Evolutionary conservation across 2,888 invertebrate genomes (phyloP).

Genomic region (Mantis religiosa): DNA sequence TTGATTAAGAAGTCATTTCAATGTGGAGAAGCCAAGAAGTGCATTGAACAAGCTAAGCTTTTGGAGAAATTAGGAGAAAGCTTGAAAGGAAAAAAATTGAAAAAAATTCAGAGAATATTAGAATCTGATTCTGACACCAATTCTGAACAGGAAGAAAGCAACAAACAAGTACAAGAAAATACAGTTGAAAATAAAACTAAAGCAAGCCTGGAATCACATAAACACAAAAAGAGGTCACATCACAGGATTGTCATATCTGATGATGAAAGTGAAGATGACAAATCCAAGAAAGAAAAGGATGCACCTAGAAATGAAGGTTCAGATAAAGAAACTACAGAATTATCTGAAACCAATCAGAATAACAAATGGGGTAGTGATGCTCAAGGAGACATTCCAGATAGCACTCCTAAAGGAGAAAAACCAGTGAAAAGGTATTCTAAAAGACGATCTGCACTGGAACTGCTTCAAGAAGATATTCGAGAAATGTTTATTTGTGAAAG

Average conservation of each 20-base stretch:
- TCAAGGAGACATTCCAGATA: background rate
- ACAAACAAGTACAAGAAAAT: background rate
- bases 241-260: constrained; percentile 39
- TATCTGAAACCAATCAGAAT: background rate
- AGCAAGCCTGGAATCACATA: background rate
- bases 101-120: constrained; percentile 55
- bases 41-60: constrained; percentile 48
- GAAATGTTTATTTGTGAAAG: constrained; percentile 66
- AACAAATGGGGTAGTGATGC: background rate
- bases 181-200: background rate
- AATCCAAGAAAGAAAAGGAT: constrained; percentile 11
- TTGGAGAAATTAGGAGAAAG: constrained; percentile 46
- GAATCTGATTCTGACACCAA: constrained; percentile 50
- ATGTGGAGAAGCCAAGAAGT: constrained; percentile 38
- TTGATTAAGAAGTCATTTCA: constrained; percentile 39
- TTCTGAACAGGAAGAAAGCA: background rate
- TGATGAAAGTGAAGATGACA: constrained; percentile 30
- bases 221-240: background rate
- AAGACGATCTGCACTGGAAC: constrained; percentile 54
- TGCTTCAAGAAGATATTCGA: constrained; percentile 63
- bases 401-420: background rate
- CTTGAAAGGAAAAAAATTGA: constrained; percentile 51
- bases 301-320: constrained; percentile 22
- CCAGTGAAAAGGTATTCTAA: constrained; percentile 29
- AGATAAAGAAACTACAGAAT: constrained; percentile 29